A percentile compares a stretch with the other conserved stretches of the same genome.
Evolutionary conservation across 64 coral and sea anemone species (phyloP).

Genomic region (Stichodactyla mertensii): DNA sequence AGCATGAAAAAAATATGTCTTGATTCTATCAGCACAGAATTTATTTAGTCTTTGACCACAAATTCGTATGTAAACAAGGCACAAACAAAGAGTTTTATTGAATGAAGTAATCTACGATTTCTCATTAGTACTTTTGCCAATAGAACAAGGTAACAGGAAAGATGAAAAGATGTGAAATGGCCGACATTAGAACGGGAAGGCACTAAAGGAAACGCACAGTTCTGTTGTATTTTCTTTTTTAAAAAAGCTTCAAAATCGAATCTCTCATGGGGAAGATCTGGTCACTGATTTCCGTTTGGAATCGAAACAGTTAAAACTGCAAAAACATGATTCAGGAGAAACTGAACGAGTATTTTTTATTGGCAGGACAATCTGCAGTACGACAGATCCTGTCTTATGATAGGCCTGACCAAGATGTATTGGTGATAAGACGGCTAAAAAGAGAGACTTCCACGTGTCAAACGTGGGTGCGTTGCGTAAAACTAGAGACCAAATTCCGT

Average conservation of each 20-base stretch:
- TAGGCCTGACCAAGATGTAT: neutral
- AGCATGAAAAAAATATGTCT: constrained; percentile 4
- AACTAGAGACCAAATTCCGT: too few species aligned
- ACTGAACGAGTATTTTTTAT: neutral
- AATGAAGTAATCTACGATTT: neutral
- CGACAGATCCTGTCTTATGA: neutral
- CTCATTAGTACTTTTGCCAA: neutral
- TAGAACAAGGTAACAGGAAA: neutral
- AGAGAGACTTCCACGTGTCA: neutral
- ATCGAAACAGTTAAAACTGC: neutral
- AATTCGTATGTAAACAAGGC: neutral
- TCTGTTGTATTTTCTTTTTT: neutral
- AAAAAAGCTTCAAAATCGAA: neutral
- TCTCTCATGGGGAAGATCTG: neutral
- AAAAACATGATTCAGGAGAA: neutral
- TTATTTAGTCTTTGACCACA: neutral
- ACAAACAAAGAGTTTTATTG: neutral
- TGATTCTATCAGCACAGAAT: neutral
- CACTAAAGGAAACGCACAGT: neutral
- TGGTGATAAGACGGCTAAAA: neutral
- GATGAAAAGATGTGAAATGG: neutral
- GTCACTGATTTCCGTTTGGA: neutral
- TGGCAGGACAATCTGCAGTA: neutral
- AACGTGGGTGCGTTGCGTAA: neutral
- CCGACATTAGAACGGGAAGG: neutral